A percentile compares a stretch with the other conserved stretches of the same genome.
phyloP scores from a whole-genome alignment of 2,797 vertebrate genomes.

The Peromyscus attwateri region DNA sequence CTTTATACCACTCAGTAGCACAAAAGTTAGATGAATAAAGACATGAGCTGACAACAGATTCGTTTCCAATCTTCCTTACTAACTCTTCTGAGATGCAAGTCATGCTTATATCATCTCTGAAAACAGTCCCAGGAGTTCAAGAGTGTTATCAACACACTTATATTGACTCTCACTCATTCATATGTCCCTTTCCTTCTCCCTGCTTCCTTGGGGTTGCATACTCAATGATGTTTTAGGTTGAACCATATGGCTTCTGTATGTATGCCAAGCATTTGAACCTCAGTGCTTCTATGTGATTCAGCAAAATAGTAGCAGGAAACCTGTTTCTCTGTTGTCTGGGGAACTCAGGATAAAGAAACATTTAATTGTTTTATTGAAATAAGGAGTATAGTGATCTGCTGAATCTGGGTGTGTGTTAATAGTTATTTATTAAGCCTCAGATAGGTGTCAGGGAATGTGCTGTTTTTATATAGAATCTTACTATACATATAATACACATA shows the following conservation, averaged over 20 bases:
- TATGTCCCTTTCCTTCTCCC: not conserved
- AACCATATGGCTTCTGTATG: not conserved
- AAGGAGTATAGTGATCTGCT: not conserved
- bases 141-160: not conserved
- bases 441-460: not conserved
- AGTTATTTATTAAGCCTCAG: slow-evolving; percentile 6
- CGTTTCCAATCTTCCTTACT: not conserved
- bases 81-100: slow-evolving; percentile 23
- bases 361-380: slow-evolving; percentile 19
- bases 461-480: slow-evolving; percentile 30
- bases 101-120: not conserved
- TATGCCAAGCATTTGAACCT: slow-evolving; percentile 28
- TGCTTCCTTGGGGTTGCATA: not conserved
- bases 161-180: slow-evolving; percentile 35
- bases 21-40: slow-evolving; percentile 45
- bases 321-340: slow-evolving; percentile 20
- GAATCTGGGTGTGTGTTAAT: not conserved
- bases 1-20: not conserved
- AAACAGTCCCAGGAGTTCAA: not conserved
- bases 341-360: slow-evolving; percentile 23
- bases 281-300: not conserved
- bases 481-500: slow-evolving; percentile 27
- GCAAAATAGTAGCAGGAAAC: not conserved
- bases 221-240: not conserved
- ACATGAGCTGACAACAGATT: not conserved